These are phyloP conservation scores for Heterodera filipjevi DNA, from an alignment of 2,888 invertebrate species.

Conservation along the genomic window DNA sequence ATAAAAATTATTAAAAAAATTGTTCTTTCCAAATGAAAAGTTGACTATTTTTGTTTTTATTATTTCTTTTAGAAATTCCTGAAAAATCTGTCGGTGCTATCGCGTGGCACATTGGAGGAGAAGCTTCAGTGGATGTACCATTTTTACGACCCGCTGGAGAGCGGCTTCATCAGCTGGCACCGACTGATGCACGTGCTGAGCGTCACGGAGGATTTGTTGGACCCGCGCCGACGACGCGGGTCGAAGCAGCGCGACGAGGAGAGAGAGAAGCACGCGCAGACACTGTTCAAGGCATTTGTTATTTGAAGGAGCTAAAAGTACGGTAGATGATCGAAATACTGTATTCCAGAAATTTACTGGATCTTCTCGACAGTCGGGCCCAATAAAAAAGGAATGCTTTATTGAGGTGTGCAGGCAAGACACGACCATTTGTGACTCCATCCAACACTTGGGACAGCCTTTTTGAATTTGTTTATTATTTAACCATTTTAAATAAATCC, in stretches of 20 bases:
- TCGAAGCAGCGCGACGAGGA: background rate
- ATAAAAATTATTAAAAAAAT: too few species aligned
- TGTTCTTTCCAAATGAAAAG: too few species aligned
- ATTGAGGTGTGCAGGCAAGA: conserved; percentile 54
- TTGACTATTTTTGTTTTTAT: background rate
- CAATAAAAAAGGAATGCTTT: conserved; percentile 55
- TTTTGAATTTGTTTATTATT: background rate
- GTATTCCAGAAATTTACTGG: background rate
- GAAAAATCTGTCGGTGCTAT: conserved; percentile 54
- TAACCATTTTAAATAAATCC: too few species aligned
- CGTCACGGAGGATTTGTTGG: conserved; percentile 60
- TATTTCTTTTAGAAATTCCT: conserved; percentile 52
- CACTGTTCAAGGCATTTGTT: background rate
- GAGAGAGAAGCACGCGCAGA: background rate
- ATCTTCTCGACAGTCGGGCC: conserved; percentile 52
- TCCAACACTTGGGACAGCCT: background rate
- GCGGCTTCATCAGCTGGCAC: conserved; percentile 57
- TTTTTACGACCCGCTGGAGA: conserved; percentile 57
- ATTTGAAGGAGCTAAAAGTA: background rate
- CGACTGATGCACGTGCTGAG: conserved; percentile 56
- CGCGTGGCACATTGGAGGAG: conserved; percentile 57
- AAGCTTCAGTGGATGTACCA: conserved; percentile 60
- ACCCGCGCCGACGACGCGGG: background rate
- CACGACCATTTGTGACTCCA: conserved; percentile 32
- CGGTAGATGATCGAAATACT: background rate